Evolutionary conservation across 2,797 vertebrate genomes (phyloP), one percentile per base, ranked within the genome.

Genomic region (Craterocephalus amniculus): DNA sequence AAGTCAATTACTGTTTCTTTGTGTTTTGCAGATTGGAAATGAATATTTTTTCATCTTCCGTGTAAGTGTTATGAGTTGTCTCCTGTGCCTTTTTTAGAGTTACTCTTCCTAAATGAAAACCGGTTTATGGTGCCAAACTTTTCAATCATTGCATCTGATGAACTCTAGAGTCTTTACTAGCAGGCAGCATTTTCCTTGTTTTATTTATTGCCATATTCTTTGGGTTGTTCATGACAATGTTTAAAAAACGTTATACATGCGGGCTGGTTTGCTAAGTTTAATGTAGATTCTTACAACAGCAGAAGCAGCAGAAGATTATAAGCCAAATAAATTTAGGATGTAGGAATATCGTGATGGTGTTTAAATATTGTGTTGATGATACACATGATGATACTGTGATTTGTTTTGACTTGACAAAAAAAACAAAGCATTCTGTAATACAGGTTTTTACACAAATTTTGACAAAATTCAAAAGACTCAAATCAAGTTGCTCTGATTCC

Each of bases 151-250:
- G 40, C 6, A 54, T 49, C 29, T 27, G 7, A 43, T 5, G 45
- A 58, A 43, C 11, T 43, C 20, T 18, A 51, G 18, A 63, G 29
- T 7, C 26, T 52, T 45, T 27, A 6, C 7, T 67, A 31, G 18
- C 20, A 48, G n/a, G 24, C 14, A 54, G 3, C 49, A 54, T 34
- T 48, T 67, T 67, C 22, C 71, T 2, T 29, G 22, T 49, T 61
- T 67, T 27, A 71, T 27, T n/a, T n/a, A n/a, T n/a, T n/a, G n/a
- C n/a, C n/a, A n/a, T n/a, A n/a, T n/a, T n/a, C n/a, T n/a, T n/a
- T n/a, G n/a, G n/a, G n/a, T n/a, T n/a, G n/a, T n/a, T n/a, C n/a
- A n/a, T n/a, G 54, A 56, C 56, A 56, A 34, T 26, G 22, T 13
- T 27, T 10, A 26, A 12, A 6, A n/a, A n/a, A n/a, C n/a, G n/a